A percentile compares a stretch with the other conserved stretches of the same genome.
phyloP scores from a whole-genome alignment of 2,113 vertebrate genomes.

The Pyrgilauda ruficollis region DNA sequence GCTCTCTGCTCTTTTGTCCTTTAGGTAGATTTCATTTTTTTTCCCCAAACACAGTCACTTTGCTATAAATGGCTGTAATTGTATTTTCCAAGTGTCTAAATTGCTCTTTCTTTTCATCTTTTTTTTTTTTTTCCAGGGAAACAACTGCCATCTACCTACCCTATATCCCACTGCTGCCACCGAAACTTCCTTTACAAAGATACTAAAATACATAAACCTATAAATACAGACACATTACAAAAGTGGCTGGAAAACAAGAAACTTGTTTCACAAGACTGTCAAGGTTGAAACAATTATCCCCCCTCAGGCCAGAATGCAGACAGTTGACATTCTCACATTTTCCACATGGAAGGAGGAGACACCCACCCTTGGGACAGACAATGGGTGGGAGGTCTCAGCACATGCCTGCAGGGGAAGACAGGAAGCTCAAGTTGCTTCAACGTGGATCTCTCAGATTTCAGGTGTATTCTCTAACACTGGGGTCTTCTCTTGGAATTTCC shows the following conservation, averaged over 20 bases:
- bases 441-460: not conserved
- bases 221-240: not conserved
- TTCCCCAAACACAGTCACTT: not conserved
- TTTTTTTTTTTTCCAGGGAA: not conserved
- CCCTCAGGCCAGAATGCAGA: not conserved
- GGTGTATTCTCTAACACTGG: not conserved
- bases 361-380: not conserved
- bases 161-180: not conserved
- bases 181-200: not conserved
- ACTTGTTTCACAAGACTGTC: not conserved
- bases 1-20: not conserved
- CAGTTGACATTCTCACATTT: conserved; percentile 18
- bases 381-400: not conserved
- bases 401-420: not conserved
- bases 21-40: not conserved
- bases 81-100: not conserved
- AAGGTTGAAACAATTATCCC: not conserved
- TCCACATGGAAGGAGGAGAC: not conserved
- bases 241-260: conserved; percentile 19
- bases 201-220: not conserved
- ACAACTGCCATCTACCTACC: not conserved
- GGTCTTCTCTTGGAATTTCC: not conserved
- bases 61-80: conserved; percentile 15
- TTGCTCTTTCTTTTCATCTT: not conserved
- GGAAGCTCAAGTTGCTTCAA: not conserved